Base-by-base conservation (phyloP, 2,113 vertebrate species). In the Sterrhoptilus dennistouni region DNA sequence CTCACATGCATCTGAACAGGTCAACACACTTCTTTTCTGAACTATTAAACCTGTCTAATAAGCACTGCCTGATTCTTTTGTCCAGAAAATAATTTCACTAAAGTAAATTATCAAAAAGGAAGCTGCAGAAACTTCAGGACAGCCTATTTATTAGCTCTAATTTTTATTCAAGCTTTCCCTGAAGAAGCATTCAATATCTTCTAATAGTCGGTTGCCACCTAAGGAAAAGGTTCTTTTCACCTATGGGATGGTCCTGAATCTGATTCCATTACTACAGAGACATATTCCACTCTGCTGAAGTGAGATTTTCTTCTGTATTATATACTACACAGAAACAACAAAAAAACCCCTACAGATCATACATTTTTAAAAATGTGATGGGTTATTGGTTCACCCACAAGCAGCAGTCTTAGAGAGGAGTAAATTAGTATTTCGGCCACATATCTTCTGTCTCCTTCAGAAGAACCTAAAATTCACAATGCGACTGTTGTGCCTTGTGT, bases 401-500 rank as follows among this genome's bases (percentile, higher is more conserved):
- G 38, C 17, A 87, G 50, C 44, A 9, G 3, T 33, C 47, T 75
- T 65, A 36, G 17, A 75, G 49, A 84, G 33, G 5, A 71, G 47
- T 6, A 90, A 86, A 82, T 77, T 9, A 85, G 29, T 21, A 19
- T 57, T 83, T 63, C 1, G 1, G 24, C 60, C 42, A 59, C 6
- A 15, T 44, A 28, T 18, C 18, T 65, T 45, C 36, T 71, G 35
- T 60, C 33, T 85, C 16, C 44, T 60, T 85, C 71, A 83, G 44
- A 33, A 65, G 23, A 29, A 75, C 27, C 35, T 8, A 63, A 82
- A 70, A 78, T 22, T 72, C 69, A 75, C 3, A 2, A 11, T 44
- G 36, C 2, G 23, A 57, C 40, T 2, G 3, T 22, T 65, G 28
- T 1, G 2, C n/a, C n/a, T 33, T 45, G 10, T 71, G 31, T 0